Conservation (phyloP, 2,113 vertebrate species). For the Brachyhypopomus occidentalis region DNA sequence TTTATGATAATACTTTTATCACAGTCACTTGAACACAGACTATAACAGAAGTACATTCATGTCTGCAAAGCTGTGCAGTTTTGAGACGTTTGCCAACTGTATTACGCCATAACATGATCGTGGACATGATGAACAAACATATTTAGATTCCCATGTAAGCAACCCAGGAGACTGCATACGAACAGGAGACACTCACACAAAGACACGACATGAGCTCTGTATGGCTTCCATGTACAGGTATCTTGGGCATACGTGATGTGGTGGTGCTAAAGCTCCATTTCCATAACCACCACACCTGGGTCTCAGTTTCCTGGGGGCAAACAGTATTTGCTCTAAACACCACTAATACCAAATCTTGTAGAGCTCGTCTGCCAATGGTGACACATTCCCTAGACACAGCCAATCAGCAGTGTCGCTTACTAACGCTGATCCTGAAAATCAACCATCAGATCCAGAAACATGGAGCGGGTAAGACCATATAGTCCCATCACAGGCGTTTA, state of each 20-base stretch:
- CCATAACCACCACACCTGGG: not conserved
- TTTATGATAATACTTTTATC: conserved; percentile 36
- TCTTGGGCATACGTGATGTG: conserved; percentile 4
- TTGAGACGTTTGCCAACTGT: conserved; percentile 13
- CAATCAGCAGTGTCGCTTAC: not conserved
- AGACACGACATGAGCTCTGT: conserved; percentile 27
- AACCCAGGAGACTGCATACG: conserved; percentile 41
- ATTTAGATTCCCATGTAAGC: conserved; percentile 33
- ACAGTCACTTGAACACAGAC: conserved; percentile 58
- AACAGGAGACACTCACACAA: conserved; percentile 38
- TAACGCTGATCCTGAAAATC: too few species aligned
- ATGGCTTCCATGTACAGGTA: conserved; percentile 41
- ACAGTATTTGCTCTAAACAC: conserved; percentile 30
- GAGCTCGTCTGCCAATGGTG: not conserved
- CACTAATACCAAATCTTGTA: conserved; percentile 1
- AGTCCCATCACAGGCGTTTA: not conserved
- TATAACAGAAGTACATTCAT: conserved; percentile 67
- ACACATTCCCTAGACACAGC: not conserved
- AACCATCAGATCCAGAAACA: not conserved
- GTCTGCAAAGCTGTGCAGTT: conserved; percentile 51
- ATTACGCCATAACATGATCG: conserved; percentile 36
- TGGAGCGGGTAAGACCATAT: not conserved
- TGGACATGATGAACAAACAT: conserved; percentile 40
- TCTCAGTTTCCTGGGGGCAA: conserved; percentile 44
- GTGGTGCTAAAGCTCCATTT: not conserved